Percentiles rank a stretch among this genome's conserved stretches.
These are phyloP conservation scores for Nycteola revayana DNA, from an alignment of 2,888 invertebrate species.

Conservation along the genomic window DNA sequence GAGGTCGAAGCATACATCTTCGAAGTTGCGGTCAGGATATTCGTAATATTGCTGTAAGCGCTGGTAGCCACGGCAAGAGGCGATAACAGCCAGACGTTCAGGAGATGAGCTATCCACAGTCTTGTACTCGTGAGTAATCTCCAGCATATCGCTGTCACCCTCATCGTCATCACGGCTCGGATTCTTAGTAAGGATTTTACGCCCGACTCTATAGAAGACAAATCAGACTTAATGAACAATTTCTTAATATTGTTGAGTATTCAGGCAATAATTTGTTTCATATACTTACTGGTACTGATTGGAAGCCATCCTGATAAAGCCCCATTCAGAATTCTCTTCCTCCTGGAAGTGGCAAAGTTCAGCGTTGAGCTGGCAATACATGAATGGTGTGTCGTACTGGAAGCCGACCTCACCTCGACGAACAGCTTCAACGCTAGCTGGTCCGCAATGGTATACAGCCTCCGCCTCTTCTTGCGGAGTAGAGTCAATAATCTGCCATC, in stretches of 20 bases:
- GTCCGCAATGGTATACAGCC: slow-evolving; percentile 83
- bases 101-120: slow-evolving; percentile 83
- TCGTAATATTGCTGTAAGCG: slow-evolving; percentile 84
- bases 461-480: slow-evolving; percentile 88
- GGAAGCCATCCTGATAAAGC: slow-evolving; percentile 84
- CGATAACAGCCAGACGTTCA: slow-evolving; percentile 85
- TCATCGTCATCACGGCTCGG: slow-evolving; percentile 83
- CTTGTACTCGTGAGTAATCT: slow-evolving; percentile 86
- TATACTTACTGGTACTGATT: slow-evolving; percentile 84
- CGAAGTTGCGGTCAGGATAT: slow-evolving; percentile 79
- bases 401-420: slow-evolving; percentile 87
- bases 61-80: slow-evolving; percentile 84
- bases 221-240: neutral
- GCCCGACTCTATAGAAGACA: slow-evolving; percentile 80
- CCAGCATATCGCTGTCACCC: slow-evolving; percentile 84
- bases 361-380: slow-evolving; percentile 90
- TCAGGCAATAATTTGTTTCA: neutral
- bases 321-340: slow-evolving; percentile 85
- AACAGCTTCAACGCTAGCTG: slow-evolving; percentile 86
- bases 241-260: neutral
- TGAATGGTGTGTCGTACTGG: slow-evolving; percentile 87
- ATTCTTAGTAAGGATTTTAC: slow-evolving; percentile 85
- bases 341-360: slow-evolving; percentile 88
- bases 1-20: slow-evolving; percentile 85
- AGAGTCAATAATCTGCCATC: slow-evolving; percentile 92